Conservation (phyloP, 2,113 vertebrate genomes). For the Nycticorax nycticorax region DNA sequence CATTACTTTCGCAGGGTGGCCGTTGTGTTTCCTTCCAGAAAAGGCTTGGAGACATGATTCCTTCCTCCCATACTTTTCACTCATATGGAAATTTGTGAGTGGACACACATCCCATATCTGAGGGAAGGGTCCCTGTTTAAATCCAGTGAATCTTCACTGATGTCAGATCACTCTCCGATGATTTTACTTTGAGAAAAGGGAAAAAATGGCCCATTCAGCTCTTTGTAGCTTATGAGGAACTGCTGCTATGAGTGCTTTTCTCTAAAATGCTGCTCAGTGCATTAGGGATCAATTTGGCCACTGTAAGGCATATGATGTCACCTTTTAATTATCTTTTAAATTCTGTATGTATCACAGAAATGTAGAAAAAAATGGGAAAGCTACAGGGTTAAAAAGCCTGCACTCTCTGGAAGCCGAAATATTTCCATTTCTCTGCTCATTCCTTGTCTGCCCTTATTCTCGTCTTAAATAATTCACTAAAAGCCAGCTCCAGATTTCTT, state of each 20-base stretch:
- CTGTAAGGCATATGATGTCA: neutral
- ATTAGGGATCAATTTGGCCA: neutral
- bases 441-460: neutral
- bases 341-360: neutral
- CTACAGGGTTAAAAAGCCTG: neutral
- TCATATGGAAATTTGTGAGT: neutral
- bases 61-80: neutral
- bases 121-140: neutral
- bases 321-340: neutral
- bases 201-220: neutral
- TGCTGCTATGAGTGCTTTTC: neutral
- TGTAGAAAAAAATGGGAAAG: neutral
- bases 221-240: neutral
- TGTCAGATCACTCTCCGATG: neutral
- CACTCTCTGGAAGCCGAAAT: neutral
- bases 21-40: neutral
- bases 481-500: conserved; percentile 45
- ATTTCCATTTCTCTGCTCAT: neutral
- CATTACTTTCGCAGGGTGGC: neutral
- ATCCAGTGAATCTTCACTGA: neutral
- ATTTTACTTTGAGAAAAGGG: neutral
- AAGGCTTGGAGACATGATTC: neutral
- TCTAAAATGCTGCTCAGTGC: neutral
- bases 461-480: conserved; percentile 54
- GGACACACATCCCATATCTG: neutral